Percentiles rank a stretch among this genome's conserved stretches.
Conservation (phyloP, 2,797 vertebrate species). For the Anguilla megastoma region DNA sequence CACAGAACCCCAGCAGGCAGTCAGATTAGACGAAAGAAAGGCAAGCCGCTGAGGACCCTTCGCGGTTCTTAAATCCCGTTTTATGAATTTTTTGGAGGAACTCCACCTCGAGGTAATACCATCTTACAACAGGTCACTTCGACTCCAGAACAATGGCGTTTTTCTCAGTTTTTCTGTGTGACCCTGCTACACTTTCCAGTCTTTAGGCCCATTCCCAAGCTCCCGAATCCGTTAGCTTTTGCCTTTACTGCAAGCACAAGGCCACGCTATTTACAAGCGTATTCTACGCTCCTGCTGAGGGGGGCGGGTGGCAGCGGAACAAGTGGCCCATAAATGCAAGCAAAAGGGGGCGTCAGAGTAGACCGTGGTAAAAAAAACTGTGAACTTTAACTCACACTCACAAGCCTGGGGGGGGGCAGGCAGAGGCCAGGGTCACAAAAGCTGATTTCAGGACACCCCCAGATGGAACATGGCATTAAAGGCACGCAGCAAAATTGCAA, state of each 20-base stretch:
- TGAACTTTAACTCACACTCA: neutral
- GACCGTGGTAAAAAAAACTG: neutral
- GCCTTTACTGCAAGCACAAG: too few relatives aligned
- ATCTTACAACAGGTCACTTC: neutral
- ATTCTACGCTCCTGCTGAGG: too few relatives aligned
- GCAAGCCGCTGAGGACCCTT: neutral
- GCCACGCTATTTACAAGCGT: too few relatives aligned
- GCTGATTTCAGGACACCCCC: neutral
- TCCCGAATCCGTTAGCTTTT: too few relatives aligned
- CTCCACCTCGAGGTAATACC: neutral
- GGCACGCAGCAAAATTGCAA: neutral
- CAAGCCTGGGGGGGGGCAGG: neutral
- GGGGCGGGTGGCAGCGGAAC: too few relatives aligned
- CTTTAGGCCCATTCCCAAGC: too few relatives aligned
- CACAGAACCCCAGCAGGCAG: neutral
- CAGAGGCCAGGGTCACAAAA: too few relatives aligned
- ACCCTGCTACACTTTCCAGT: too few relatives aligned
- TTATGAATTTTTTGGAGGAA: slow-evolving; percentile 2
- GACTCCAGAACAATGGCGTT: neutral
- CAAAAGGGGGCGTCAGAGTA: neutral
- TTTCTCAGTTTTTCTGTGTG: neutral
- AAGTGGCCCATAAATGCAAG: neutral
- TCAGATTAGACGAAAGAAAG: neutral
- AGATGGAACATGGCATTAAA: neutral
- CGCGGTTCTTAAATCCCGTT: neutral